phyloP scores from a whole-genome alignment of 2,797 vertebrate genomes.

The Onychomys leucogaster region DNA sequence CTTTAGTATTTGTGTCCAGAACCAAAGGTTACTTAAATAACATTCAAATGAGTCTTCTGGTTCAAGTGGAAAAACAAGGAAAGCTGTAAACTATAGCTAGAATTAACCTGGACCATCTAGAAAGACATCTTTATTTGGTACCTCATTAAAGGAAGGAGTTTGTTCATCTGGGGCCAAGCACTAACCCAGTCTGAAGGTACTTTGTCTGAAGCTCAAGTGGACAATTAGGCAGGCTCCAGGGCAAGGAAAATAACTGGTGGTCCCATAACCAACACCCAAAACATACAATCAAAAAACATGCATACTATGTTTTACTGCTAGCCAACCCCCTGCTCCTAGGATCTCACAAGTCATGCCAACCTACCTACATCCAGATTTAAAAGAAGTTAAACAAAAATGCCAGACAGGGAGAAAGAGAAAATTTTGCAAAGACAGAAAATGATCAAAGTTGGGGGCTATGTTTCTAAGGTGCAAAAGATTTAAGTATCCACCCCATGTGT shows the following conservation, averaged over 20 bases:
- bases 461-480: slow-evolving; percentile 31
- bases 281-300: not conserved
- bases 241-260: not conserved
- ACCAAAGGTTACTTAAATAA: slow-evolving; percentile 57
- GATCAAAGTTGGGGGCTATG: not conserved
- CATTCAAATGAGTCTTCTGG: slow-evolving; percentile 46
- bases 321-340: not conserved
- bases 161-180: slow-evolving; percentile 48
- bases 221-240: slow-evolving; percentile 2
- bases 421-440: slow-evolving; percentile 44
- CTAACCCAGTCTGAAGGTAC: not conserved
- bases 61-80: slow-evolving; percentile 70
- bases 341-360: slow-evolving; percentile 30
- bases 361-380: slow-evolving; percentile 8
- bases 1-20: slow-evolving; percentile 59
- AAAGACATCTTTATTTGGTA: slow-evolving; percentile 60
- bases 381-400: slow-evolving; percentile 58
- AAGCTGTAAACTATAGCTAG: slow-evolving; percentile 45
- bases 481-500: not conserved
- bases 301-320: slow-evolving; percentile 7
- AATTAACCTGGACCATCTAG: slow-evolving; percentile 65
- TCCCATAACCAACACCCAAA: slow-evolving; percentile 25
- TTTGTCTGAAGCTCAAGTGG: slow-evolving; percentile 49
- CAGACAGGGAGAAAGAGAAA: slow-evolving; percentile 44
- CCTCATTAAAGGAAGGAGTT: slow-evolving; percentile 44